Evolutionary conservation across 2,888 invertebrate genomes (phyloP).

Genomic region (Eupithecia insigniata): DNA sequence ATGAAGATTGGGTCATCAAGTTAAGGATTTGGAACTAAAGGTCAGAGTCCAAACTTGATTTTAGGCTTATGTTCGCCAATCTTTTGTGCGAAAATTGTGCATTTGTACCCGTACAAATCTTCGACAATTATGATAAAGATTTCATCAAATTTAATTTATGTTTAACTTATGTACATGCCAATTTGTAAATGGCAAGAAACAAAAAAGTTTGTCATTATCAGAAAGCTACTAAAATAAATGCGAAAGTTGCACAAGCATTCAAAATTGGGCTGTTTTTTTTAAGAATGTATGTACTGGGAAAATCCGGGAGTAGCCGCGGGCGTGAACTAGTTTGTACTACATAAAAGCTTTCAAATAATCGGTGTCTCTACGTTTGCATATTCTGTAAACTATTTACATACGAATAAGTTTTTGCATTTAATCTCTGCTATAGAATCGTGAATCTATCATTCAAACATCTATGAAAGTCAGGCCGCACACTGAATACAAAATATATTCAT

Average conservation of each 20-base stretch:
- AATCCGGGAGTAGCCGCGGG: background rate
- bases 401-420: background rate
- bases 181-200: background rate
- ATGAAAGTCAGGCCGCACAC: background rate
- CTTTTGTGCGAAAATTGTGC: conserved; percentile 23
- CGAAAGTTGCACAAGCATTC: no score
- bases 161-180: no score
- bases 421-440: background rate
- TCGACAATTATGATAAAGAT: no score
- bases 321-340: background rate
- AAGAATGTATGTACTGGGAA: no score
- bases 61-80: background rate
- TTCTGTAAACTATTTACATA: background rate
- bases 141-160: no score
- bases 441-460: background rate
- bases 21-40: conserved; percentile 73
- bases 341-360: background rate
- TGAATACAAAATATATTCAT: conserved; percentile 1
- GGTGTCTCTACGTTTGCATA: background rate
- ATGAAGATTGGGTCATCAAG: conserved; percentile 98
- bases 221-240: background rate
- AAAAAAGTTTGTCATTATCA: background rate
- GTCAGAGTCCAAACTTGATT: background rate
- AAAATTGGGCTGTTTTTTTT: no score
- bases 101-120: no score